Evolutionary conservation across 2,113 vertebrate species (phyloP).

Genomic region (Malurus alboscapulatus): DNA sequence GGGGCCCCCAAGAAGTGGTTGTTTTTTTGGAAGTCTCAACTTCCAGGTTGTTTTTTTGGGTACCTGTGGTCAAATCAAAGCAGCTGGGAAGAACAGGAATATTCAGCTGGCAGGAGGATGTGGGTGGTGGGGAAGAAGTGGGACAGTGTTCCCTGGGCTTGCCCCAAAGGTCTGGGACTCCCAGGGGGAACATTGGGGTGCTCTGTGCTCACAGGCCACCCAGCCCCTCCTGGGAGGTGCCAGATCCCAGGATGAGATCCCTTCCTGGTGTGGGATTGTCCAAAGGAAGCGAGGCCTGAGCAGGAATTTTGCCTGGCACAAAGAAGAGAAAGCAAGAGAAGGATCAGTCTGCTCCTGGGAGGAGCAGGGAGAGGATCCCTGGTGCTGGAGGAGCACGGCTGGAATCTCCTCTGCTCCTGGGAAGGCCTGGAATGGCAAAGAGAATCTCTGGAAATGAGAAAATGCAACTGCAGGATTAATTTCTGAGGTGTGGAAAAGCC

Average conservation of each 20-base stretch:
- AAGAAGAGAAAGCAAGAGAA: not conserved
- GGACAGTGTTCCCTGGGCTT: not conserved
- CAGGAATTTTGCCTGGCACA: not conserved
- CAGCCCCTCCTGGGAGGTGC: not conserved
- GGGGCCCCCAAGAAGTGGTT: not conserved
- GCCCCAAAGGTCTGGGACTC: not conserved
- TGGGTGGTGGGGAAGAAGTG: not conserved
- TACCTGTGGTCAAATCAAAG: not conserved
- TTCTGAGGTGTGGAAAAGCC: too few relatives aligned
- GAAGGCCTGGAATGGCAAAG: not conserved
- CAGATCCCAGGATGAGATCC: not conserved
- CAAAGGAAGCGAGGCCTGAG: fast-evolving
- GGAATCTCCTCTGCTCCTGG: not conserved
- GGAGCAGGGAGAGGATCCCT: not conserved
- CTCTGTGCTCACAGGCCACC: not conserved
- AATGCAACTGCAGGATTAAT: not conserved
- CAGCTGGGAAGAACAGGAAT: not conserved
- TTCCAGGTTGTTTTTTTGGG: not conserved
- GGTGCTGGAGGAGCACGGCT: fast-evolving
- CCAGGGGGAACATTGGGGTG: not conserved
- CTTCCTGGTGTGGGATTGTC: not conserved
- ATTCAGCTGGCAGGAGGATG: not conserved
- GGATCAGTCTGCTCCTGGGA: not conserved
- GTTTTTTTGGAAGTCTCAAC: not conserved
- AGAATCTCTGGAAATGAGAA: not conserved